These are phyloP conservation scores for Oxyruncus cristatus DNA, from an alignment of 2,113 vertebrate species.

Conservation along the genomic window DNA sequence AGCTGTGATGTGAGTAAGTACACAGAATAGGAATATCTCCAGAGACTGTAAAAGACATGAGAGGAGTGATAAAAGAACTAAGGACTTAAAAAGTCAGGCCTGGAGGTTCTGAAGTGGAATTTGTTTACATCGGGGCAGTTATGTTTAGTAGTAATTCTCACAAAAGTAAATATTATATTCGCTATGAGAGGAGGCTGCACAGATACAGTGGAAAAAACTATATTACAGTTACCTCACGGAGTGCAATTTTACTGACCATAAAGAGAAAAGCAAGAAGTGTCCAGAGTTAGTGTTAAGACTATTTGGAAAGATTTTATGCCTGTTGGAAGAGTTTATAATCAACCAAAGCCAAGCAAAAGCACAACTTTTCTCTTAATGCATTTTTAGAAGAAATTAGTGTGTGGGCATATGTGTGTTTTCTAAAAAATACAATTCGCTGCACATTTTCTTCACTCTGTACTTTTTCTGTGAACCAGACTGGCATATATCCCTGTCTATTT, in stretches of 20 bases:
- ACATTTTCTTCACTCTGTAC: background rate
- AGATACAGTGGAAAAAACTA: background rate
- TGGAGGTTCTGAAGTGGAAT: background rate
- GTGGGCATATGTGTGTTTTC: fast-evolving
- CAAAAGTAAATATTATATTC: background rate
- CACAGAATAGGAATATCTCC: background rate
- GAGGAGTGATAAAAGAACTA: background rate
- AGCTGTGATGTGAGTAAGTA: background rate
- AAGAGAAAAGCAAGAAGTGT: background rate
- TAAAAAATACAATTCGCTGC: background rate
- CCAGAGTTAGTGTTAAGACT: background rate
- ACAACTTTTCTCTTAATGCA: background rate
- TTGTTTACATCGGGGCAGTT: background rate
- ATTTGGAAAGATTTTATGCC: background rate
- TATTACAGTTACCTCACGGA: background rate
- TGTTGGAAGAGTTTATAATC: background rate
- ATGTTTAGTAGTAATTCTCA: background rate
- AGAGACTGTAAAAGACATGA: background rate
- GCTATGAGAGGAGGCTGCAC: background rate
- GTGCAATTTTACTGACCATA: background rate
- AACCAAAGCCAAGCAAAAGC: background rate
- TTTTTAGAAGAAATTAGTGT: background rate
- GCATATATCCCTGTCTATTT: background rate
- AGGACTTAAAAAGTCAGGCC: background rate
- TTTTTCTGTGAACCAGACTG: background rate